Base-by-base conservation (phyloP, 2,888 invertebrate genomes). In the Lycocerus yunnanus region DNA sequence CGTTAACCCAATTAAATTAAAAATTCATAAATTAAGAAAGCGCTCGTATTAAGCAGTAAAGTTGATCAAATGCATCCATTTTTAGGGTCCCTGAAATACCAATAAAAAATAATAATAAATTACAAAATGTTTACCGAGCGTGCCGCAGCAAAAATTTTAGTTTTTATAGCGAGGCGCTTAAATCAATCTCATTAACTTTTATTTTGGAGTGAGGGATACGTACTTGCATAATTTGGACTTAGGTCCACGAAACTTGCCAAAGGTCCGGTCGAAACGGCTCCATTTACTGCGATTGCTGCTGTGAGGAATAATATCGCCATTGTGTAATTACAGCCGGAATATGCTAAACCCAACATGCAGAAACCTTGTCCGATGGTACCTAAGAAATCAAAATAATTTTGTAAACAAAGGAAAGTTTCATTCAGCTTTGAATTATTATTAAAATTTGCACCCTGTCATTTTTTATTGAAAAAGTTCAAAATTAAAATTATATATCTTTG, bases 241-340 rank as follows among this genome's bases (percentile, higher is more conserved):
- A 93, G 88, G 80, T 93, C 93, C 9, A 93, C 92, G 72, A 92
- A 88, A 69, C 89, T 90, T 3, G 93, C 91, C 27, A 93, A 85
- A 1, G 92, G 90, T 0, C 93, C 93, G 0, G 92, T 90, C 0
- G 92, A 91, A 1, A 92, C 90, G 0, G 92, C 91, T 0, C 93
- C 93, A 81, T 92, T 91, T 8, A 90, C 87, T 59, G 90, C 90
- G 1, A 91, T 90, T 0, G 93, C 92, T n/a, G 89, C 78, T 58
- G 91, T 90, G 77, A 93, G 86, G 78, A 92, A 89, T 2, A 90
- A 82, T 63, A 92, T 89, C 0, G 92, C 92, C 2, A 89, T 86
- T 1, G 84, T 86, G 4, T 90, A 88, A 81, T 92, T 88, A 81
- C 93, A 92, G 0, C 92, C 93, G 27, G 91, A 90, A 79, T 89